Conservation (phyloP, 2,797 vertebrate genomes). For the Lutra lutra region DNA sequence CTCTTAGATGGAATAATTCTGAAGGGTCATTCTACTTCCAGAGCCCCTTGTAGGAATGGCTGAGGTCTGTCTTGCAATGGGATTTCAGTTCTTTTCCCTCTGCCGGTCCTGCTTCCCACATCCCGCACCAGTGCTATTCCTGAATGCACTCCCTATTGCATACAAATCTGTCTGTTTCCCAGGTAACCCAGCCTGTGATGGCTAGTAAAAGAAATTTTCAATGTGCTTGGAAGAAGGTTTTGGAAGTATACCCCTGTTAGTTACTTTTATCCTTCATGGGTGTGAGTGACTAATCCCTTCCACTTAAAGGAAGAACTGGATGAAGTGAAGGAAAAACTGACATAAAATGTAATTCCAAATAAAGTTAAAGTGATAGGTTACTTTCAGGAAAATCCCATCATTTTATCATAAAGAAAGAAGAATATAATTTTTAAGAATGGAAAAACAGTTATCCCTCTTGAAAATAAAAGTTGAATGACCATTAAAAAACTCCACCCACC, state of each 20-base stretch:
- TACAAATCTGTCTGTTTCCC: slow-evolving; percentile 36
- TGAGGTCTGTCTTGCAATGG: neutral
- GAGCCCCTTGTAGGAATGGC: neutral
- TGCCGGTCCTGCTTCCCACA: neutral
- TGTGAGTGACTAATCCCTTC: slow-evolving; percentile 48
- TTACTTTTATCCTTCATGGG: neutral
- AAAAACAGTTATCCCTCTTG: neutral
- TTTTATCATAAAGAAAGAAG: neutral
- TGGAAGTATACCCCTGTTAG: neutral
- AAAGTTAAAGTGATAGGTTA: neutral
- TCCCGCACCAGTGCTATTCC: neutral
- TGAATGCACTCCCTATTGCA: neutral
- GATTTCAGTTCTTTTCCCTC: neutral
- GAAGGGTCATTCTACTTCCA: neutral
- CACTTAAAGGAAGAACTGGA: neutral
- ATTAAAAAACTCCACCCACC: neutral
- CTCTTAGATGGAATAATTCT: neutral
- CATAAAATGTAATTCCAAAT: slow-evolving; percentile 1
- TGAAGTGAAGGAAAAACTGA: slow-evolving; percentile 45
- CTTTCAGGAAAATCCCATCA: slow-evolving; percentile 15
- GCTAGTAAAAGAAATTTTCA: slow-evolving; percentile 30
- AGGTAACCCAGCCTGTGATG: neutral
- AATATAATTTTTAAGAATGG: slow-evolving; percentile 1
- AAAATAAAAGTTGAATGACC: neutral
- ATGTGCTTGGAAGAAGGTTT: slow-evolving; percentile 15